A percentile compares a stretch with the other conserved stretches of the same genome.
phyloP scores from a whole-genome alignment of 2,888 invertebrate genomes.

The Hemicrepidius hirtus region DNA sequence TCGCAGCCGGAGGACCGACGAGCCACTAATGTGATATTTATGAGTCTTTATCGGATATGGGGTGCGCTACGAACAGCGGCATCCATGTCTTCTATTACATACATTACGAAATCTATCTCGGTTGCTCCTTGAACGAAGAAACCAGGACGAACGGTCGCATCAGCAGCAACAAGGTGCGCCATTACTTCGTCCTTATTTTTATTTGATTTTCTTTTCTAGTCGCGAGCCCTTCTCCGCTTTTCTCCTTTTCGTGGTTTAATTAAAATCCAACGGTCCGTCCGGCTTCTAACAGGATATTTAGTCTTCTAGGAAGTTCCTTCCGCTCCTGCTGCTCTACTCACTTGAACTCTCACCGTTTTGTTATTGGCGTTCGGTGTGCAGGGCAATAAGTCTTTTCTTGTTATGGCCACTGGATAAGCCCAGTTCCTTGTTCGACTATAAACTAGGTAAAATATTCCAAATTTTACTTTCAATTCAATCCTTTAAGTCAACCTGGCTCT shows the following conservation, averaged over 20 bases:
- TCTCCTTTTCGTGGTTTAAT: slow-evolving; percentile 20
- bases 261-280: slow-evolving; percentile 24
- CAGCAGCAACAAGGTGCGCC: slow-evolving; percentile 27
- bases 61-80: slow-evolving; percentile 60
- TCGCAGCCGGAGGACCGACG: slow-evolving; percentile 65
- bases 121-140: slow-evolving; percentile 39
- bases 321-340: slow-evolving; percentile 8
- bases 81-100: slow-evolving; percentile 65
- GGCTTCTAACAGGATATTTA: slow-evolving; percentile 21
- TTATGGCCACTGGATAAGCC: slow-evolving; percentile 18
- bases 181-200: slow-evolving; percentile 31
- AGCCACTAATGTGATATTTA: slow-evolving; percentile 70
- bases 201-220: slow-evolving; percentile 34
- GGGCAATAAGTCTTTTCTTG: slow-evolving; percentile 9
- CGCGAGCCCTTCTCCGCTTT: slow-evolving; percentile 10
- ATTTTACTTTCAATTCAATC: slow-evolving; percentile 19
- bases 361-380: slow-evolving; percentile 8
- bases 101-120: slow-evolving; percentile 59
- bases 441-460: slow-evolving; percentile 14
- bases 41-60: slow-evolving; percentile 69
- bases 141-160: slow-evolving; percentile 20
- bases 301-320: slow-evolving; percentile 26
- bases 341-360: slow-evolving; percentile 1
- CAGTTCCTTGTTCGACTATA: background rate
- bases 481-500: background rate